Evolutionary conservation across 2,113 vertebrate species (phyloP).

Genomic region (Nothoprocta pentlandii): DNA sequence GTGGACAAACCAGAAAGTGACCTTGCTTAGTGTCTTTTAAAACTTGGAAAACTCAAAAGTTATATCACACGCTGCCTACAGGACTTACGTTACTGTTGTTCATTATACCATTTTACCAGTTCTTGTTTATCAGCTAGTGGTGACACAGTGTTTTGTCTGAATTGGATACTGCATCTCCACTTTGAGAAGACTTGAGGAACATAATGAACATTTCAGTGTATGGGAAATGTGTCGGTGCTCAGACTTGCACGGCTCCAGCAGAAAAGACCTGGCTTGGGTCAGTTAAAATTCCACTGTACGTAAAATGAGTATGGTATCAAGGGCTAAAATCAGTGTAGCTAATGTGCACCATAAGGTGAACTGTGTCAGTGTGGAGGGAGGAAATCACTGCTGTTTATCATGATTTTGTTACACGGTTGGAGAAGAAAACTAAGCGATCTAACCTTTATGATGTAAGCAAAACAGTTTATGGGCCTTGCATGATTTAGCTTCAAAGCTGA

Average conservation of each 20-base stretch:
- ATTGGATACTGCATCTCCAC: conserved; percentile 68
- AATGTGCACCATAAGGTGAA: conserved; percentile 13
- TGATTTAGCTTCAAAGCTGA: conserved; percentile 75
- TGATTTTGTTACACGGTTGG: conserved; percentile 58
- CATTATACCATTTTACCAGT: conserved; percentile 39
- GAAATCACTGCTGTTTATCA: conserved; percentile 40
- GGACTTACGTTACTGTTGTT: conserved; percentile 74
- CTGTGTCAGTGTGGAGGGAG: neutral
- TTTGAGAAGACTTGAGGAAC: conserved; percentile 68
- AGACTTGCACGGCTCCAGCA: conserved; percentile 48
- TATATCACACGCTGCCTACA: conserved; percentile 78
- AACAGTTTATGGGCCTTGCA: conserved; percentile 76
- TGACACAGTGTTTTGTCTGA: conserved; percentile 72
- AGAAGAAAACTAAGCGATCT: conserved; percentile 67
- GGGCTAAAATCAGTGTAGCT: conserved; percentile 78
- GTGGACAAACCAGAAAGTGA: conserved; percentile 79
- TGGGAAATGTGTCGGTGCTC: conserved; percentile 66
- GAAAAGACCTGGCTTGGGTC: conserved; percentile 58
- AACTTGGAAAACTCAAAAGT: conserved; percentile 72
- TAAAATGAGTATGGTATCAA: conserved; percentile 69
- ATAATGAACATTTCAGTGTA: conserved; percentile 51
- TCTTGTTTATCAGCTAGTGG: conserved; percentile 57
- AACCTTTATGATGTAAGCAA: conserved; percentile 64
- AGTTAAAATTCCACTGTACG: conserved; percentile 52
- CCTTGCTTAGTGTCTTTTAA: conserved; percentile 75